Base-by-base conservation (phyloP, 2,888 invertebrate genomes). In the Nymphalis polychloros region DNA sequence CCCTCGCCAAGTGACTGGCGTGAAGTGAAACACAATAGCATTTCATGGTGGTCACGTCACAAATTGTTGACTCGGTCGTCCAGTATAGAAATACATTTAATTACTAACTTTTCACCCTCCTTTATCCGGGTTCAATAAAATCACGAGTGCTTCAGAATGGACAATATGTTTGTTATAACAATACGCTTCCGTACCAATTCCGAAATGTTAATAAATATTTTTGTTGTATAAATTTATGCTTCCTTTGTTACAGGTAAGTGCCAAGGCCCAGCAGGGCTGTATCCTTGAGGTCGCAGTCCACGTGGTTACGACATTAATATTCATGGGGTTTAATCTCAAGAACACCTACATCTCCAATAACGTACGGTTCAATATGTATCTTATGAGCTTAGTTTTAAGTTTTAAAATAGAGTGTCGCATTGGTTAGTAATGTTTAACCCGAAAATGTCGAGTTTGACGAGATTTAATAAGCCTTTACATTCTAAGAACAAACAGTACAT, bases 211-310 rank as follows among this genome's bases (percentile, higher is more conserved):
- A 65, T 68, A 62, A 72, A 71, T 62, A 68, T 71, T 67, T 59
- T 59, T 20, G 27, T 67, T 72, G 49, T 69, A 66, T 63, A 65
- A 13, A 23, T 68, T 55, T 67, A 64, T 70, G 55, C 50, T 83
- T 83, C 73, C 77, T 86, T 89, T 88, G 86, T 89, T 89, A 79
- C 81, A 89, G 89, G 90, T 90, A 88, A 88, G 89, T 83, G 73
- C 69, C 48, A 55, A 41, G 47, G 8, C 46, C 52, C 23, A 64
- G 46, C 41, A 47, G 53, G 2, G 23, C 23, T 23, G 68, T 65
- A 63, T 50, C 57, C 47, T 62, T 59, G 57, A 52, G 46, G 19
- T 52, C 47, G 52, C 10, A n/a, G 48, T 55, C 17, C 55, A 64
- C 17, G 59, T 60, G 65, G 65, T 60, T 62, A 50, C 10, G 23